phyloP scores from a whole-genome alignment of 30 jellyfish, hydroid and myxozoan genomes.

The Pelagia noctiluca region DNA sequence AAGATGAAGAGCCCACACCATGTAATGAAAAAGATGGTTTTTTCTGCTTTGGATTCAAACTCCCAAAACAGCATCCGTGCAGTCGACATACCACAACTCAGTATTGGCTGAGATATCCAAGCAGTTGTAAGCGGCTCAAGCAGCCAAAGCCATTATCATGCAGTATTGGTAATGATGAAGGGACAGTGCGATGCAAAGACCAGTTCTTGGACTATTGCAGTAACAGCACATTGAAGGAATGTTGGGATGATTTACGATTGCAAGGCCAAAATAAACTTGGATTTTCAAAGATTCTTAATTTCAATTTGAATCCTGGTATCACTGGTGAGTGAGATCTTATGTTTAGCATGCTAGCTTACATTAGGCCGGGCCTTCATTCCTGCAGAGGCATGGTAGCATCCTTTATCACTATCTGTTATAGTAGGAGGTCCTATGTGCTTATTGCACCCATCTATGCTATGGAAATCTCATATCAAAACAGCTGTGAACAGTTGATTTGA shows the following conservation, averaged over 20 bases:
- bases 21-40: not conserved
- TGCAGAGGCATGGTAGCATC: not conserved
- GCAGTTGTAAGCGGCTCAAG: not conserved
- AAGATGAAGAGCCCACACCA: not conserved
- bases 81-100: not conserved
- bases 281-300: not conserved
- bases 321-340: not conserved
- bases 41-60: not conserved
- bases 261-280: not conserved
- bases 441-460: not conserved
- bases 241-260: not conserved
- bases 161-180: not conserved
- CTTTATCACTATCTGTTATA: not conserved
- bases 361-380: not conserved
- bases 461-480: too few relatives aligned
- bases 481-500: too few relatives aligned
- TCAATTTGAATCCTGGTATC: not conserved
- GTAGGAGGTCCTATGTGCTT: not conserved
- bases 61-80: not conserved
- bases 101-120: not conserved
- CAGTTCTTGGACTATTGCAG: not conserved
- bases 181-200: not conserved
- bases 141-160: not conserved
- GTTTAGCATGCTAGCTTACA: not conserved
- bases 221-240: not conserved